Evolutionary conservation across 2,888 invertebrate species (phyloP).

Genomic region (Clitarchus hookeri): DNA sequence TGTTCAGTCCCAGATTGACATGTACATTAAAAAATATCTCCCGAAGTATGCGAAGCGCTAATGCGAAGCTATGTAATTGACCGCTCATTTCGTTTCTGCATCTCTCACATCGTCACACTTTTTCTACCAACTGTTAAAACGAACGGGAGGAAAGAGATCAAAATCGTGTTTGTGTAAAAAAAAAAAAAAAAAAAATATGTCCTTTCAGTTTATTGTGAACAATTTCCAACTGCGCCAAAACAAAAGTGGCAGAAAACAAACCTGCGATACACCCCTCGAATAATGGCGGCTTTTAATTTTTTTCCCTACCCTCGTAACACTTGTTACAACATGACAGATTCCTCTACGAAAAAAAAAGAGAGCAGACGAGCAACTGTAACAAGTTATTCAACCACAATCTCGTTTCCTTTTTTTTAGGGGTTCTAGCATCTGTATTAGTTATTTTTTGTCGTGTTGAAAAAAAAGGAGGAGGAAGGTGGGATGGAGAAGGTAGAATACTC

Average conservation of each 20-base stretch:
- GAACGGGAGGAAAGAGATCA: too few relatives aligned
- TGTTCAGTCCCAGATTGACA: too few relatives aligned
- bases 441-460: background rate
- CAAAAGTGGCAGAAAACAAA: background rate
- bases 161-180: too few relatives aligned
- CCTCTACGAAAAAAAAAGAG: background rate
- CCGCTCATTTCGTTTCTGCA: too few relatives aligned
- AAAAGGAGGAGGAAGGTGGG: background rate
- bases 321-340: background rate
- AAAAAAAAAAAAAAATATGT: too few relatives aligned
- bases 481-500: background rate
- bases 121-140: too few relatives aligned
- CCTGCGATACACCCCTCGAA: background rate
- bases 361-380: background rate
- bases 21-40: too few relatives aligned
- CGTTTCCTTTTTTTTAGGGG: conserved; percentile 24
- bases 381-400: background rate
- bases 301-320: background rate
- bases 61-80: too few relatives aligned
- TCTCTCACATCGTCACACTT: too few relatives aligned
- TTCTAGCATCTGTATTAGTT: background rate
- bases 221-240: too few relatives aligned
- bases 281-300: background rate
- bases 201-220: too few relatives aligned
- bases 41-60: too few relatives aligned